phyloP scores from a whole-genome alignment of 2,113 vertebrate species.

The Zapus hudsonius region DNA sequence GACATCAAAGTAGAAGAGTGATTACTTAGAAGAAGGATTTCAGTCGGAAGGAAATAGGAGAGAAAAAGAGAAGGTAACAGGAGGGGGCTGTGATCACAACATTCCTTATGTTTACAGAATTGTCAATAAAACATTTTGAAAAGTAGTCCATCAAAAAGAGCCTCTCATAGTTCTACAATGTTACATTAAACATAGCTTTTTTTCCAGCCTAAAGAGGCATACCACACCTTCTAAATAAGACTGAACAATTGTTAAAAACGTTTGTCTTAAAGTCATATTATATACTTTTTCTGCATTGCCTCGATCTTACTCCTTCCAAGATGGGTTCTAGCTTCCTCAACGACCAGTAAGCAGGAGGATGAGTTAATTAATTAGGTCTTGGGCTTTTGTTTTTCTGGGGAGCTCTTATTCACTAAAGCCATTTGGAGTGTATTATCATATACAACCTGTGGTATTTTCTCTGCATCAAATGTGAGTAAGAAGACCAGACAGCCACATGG shows the following conservation, averaged over 20 bases:
- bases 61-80: too few relatives aligned
- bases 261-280: not conserved
- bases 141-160: conserved; percentile 15
- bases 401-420: conserved; percentile 1
- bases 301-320: not conserved
- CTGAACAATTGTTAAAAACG: not conserved
- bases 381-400: conserved; percentile 20
- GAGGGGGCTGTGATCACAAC: too few relatives aligned
- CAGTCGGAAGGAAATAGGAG: too few relatives aligned
- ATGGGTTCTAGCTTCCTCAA: not conserved
- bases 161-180: not conserved
- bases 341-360: not conserved
- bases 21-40: too few relatives aligned
- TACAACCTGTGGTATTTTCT: conserved; percentile 3
- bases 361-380: not conserved
- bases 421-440: conserved; percentile 36
- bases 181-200: not conserved
- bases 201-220: not conserved
- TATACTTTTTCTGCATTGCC: not conserved
- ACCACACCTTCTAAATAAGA: not conserved
- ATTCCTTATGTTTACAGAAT: too few relatives aligned
- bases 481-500: not conserved
- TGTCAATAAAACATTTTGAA: too few relatives aligned
- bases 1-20: too few relatives aligned
- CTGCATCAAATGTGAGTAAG: not conserved